Conservation (phyloP, 2,113 vertebrate genomes). For the Indicator maculatus region DNA sequence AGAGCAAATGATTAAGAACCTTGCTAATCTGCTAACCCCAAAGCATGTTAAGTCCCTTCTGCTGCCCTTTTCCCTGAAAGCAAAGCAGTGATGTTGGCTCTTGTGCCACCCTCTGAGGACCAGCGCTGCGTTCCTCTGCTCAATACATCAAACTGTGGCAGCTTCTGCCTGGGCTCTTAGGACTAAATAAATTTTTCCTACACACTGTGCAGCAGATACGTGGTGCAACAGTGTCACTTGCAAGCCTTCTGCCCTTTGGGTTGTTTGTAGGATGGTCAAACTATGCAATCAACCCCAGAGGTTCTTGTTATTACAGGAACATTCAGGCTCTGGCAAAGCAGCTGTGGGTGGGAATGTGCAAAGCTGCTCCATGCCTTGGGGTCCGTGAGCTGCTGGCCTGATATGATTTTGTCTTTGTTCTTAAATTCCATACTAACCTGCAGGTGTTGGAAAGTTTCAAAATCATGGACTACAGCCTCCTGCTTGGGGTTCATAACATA, state of each 20-base stretch:
- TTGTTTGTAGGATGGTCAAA: background rate
- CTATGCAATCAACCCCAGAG: background rate
- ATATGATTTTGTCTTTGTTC: conserved; percentile 4
- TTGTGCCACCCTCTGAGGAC: background rate
- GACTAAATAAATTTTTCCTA: background rate
- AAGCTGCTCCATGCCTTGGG: rapidly evolving
- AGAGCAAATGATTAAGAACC: background rate
- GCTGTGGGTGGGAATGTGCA: background rate
- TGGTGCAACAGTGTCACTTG: background rate
- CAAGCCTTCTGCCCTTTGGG: background rate
- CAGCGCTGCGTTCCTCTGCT: background rate
- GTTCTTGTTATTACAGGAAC: background rate
- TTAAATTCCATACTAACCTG: background rate
- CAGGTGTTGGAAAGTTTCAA: conserved; percentile 99
- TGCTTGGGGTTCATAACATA: conserved; percentile 96
- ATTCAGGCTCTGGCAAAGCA: background rate
- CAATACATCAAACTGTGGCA: background rate
- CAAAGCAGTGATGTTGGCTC: background rate
- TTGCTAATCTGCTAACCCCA: background rate
- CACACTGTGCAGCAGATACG: background rate
- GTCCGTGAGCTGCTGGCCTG: background rate
- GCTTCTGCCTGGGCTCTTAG: background rate
- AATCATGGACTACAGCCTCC: conserved; percentile 99
- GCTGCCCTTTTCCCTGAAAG: background rate
- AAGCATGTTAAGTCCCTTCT: background rate